These are phyloP conservation scores for Plusia festucae DNA, from an alignment of 2,888 invertebrate genomes.

Conservation along the genomic window DNA sequence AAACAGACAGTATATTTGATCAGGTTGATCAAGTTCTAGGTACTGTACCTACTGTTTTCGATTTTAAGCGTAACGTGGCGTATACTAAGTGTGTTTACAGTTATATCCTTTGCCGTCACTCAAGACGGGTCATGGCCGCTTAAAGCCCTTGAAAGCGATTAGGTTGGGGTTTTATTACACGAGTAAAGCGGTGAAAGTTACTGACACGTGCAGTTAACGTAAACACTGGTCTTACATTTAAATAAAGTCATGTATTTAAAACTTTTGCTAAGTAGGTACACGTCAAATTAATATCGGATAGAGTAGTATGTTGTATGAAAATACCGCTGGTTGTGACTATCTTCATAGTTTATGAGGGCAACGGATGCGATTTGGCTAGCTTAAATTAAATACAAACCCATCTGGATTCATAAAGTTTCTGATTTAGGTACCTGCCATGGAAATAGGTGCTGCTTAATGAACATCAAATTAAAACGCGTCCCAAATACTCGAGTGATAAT, in stretches of 20 bases:
- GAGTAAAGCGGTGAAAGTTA: conserved; percentile 75
- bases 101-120: conserved; percentile 72
- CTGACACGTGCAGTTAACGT: conserved; percentile 65
- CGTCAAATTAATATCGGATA: conserved; percentile 45
- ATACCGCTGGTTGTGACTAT: conserved; percentile 9
- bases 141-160: conserved; percentile 87
- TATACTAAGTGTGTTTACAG: conserved; percentile 61
- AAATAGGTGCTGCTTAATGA: conserved; percentile 6
- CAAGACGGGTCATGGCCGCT: conserved; percentile 87
- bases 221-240: conserved; percentile 63
- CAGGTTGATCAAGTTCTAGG: neutral
- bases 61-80: conserved; percentile 38
- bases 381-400: neutral
- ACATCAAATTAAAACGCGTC: conserved; percentile 20
- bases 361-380: conserved; percentile 22
- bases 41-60: conserved; percentile 38
- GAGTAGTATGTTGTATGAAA: conserved; percentile 43
- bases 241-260: conserved; percentile 61
- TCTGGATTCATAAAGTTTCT: neutral
- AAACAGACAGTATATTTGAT: no score
- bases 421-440: conserved; percentile 10
- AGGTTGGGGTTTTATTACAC: conserved; percentile 76
- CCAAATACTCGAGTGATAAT: conserved; percentile 21
- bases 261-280: conserved; percentile 35
- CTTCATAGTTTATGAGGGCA: conserved; percentile 27